These are phyloP conservation scores for Patiria pectinifera DNA, from an alignment of 53 echinoderm and acorn worm genomes.

Conservation along the genomic window DNA sequence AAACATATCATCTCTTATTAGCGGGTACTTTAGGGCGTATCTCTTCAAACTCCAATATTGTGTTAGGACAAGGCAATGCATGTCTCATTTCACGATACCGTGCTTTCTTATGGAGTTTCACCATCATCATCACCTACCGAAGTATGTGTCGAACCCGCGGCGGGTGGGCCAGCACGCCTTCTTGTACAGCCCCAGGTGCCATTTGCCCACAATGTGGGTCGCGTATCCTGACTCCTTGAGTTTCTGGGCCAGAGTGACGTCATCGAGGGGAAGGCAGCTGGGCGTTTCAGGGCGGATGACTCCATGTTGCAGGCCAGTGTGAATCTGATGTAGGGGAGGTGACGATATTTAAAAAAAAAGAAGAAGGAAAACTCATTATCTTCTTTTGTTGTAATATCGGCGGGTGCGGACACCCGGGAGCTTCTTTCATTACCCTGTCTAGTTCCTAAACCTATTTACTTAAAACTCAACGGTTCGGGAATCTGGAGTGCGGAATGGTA, in stretches of 20 bases:
- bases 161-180: conserved; percentile 77
- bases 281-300: conserved; percentile 58
- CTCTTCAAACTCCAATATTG: not conserved
- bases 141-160: conserved; percentile 82
- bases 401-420: no score
- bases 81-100: not conserved
- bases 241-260: conserved; percentile 74
- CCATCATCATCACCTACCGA: conserved; percentile 60
- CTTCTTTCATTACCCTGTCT: no score
- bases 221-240: conserved; percentile 75
- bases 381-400: no score
- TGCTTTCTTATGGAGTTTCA: not conserved
- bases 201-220: conserved; percentile 83
- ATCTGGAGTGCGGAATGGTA: no score
- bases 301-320: conserved; percentile 76
- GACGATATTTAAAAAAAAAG: not conserved
- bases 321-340: conserved; percentile 40
- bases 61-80: not conserved
- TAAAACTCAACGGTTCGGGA: no score
- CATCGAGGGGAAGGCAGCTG: conserved; percentile 72
- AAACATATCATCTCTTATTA: no score
- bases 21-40: no score
- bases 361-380: no score
- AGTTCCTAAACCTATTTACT: no score
- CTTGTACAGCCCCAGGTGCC: conserved; percentile 85